phyloP scores from a whole-genome alignment of 1,140 invertebrate genomes.

The Hypsibius dujardini region DNA sequence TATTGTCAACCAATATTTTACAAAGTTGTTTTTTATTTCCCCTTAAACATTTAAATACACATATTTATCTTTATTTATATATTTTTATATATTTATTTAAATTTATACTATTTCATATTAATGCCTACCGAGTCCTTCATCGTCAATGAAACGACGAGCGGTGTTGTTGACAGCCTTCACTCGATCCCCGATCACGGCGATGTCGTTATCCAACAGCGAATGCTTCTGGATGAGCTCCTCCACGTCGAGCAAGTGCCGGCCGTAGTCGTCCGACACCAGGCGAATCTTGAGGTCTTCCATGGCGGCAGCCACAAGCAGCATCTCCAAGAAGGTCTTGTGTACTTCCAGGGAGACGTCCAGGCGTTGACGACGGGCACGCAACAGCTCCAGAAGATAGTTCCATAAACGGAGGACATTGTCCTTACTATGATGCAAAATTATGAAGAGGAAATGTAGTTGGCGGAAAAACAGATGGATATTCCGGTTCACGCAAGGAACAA shows the following conservation, averaged over 20 bases:
- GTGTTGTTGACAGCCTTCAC: constrained; percentile 88
- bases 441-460: too few species aligned
- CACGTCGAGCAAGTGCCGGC: constrained; percentile 96
- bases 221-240: constrained; percentile 97
- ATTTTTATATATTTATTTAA: too few species aligned
- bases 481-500: too few species aligned
- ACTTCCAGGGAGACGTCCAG: constrained; percentile 78
- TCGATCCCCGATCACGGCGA: constrained; percentile 87
- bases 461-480: too few species aligned
- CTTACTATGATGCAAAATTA: constrained; percentile 44
- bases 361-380: constrained; percentile 72
- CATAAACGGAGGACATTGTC: constrained; percentile 91
- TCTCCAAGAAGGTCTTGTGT: constrained; percentile 94
- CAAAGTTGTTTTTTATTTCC: constrained; percentile 21
- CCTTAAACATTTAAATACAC: too few species aligned
- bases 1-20: too few species aligned
- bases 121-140: constrained; percentile 48
- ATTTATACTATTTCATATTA: too few species aligned
- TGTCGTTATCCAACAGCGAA: constrained; percentile 86
- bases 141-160: constrained; percentile 77
- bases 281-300: constrained; percentile 61
- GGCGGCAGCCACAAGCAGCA: constrained; percentile 86
- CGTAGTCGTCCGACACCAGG: constrained; percentile 86
- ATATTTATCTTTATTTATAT: too few species aligned
- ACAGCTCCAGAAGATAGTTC: constrained; percentile 85